Percentiles rank a stretch among this genome's conserved stretches.
Conservation (phyloP, 2,113 vertebrate species). For the Aldabrachelys gigantea region DNA sequence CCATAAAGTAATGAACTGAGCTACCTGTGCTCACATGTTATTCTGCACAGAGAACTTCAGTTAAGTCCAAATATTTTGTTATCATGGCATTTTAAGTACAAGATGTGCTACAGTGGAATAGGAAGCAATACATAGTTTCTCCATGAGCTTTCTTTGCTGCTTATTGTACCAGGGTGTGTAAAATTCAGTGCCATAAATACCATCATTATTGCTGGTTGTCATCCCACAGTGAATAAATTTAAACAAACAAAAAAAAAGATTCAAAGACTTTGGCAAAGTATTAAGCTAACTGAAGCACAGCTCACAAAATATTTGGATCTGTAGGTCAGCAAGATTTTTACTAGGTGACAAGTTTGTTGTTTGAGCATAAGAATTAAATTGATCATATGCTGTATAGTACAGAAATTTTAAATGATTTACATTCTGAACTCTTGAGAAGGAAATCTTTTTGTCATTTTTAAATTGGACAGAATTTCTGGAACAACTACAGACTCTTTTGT, state of each 20-base stretch:
- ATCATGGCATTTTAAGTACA: not conserved
- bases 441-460: not conserved
- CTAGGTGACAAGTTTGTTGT: not conserved
- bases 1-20: not conserved
- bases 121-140: not conserved
- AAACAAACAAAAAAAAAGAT: not conserved
- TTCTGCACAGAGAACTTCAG: not conserved
- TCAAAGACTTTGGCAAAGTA: not conserved
- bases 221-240: not conserved
- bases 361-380: not conserved
- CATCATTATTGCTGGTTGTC: not conserved
- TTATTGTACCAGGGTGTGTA: not conserved
- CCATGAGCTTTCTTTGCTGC: not conserved
- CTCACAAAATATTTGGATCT: constrained; percentile 9
- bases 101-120: not conserved
- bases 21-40: not conserved
- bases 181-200: not conserved
- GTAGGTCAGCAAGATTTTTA: not conserved
- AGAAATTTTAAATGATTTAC: not conserved
- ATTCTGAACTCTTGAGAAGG: not conserved
- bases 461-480: not conserved
- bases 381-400: not conserved
- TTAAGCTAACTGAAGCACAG: not conserved
- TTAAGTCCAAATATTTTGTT: not conserved
- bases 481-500: not conserved